Percentiles rank a stretch among this genome's conserved stretches.
These are phyloP conservation scores for Trichosurus vulpecula DNA, from an alignment of 2,797 vertebrate genomes.

Conservation along the genomic window DNA sequence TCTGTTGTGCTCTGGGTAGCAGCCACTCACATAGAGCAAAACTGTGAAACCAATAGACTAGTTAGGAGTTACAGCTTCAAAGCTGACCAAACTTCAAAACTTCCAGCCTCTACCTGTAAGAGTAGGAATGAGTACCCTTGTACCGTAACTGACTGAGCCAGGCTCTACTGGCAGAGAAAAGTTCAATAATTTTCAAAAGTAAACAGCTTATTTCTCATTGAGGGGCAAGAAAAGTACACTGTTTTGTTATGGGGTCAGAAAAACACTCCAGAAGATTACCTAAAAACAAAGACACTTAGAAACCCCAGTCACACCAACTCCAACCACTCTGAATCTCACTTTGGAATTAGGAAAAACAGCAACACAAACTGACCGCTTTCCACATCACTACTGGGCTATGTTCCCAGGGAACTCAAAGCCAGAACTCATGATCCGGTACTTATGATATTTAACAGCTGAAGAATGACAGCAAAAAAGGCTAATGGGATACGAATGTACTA, in stretches of 20 bases:
- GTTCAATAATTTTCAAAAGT: neutral
- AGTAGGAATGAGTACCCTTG: neutral
- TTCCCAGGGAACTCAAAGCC: too few relatives aligned
- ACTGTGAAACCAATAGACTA: neutral
- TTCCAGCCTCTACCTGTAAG: neutral
- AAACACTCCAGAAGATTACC: neutral
- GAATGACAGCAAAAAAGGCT: neutral
- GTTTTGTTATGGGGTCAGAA: neutral
- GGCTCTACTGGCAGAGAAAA: neutral
- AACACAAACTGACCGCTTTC: neutral
- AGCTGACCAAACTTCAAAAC: neutral
- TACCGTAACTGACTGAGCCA: neutral
- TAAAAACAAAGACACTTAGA: neutral
- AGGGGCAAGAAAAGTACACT: neutral
- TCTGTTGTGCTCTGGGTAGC: neutral
- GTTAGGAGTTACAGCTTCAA: neutral
- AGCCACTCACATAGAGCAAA: neutral
- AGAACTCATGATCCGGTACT: neutral
- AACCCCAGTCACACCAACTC: neutral
- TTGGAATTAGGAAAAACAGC: neutral
- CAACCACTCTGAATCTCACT: neutral
- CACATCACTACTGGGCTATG: neutral
- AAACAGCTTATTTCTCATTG: neutral
- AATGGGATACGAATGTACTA: neutral
- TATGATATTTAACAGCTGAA: neutral